phyloP scores from a whole-genome alignment of 1,140 invertebrate genomes.

The Prorops nasuta region DNA sequence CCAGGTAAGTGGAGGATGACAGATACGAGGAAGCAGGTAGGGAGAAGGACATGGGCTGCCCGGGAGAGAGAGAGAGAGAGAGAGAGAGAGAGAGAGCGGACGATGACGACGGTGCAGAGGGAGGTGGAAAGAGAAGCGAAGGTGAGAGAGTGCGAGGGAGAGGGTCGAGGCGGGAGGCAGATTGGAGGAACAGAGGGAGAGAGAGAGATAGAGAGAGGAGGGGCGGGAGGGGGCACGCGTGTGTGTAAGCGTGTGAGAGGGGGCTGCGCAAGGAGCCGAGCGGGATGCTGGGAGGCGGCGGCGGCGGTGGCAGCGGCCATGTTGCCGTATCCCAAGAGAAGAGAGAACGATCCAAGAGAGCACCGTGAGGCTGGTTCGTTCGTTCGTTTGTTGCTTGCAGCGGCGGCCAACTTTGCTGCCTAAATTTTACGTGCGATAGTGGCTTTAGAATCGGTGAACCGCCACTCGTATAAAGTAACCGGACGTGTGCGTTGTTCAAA shows the following conservation, averaged over 20 bases:
- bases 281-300: slow-evolving; percentile 50
- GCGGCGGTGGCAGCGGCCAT: slow-evolving; percentile 49
- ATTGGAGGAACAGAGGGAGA: slow-evolving; percentile 17
- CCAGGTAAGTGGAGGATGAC: slow-evolving; percentile 16
- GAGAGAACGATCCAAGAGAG: slow-evolving; percentile 52
- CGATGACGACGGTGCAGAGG: slow-evolving; percentile 13
- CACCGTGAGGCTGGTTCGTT: slow-evolving; percentile 48
- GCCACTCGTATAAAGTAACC: too few relatives aligned
- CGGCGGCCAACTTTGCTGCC: slow-evolving; percentile 39
- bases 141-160: slow-evolving; percentile 16
- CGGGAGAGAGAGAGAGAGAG: slow-evolving; percentile 15
- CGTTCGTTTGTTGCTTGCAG: slow-evolving; percentile 50
- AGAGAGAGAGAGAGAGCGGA: slow-evolving; percentile 14
- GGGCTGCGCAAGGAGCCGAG: slow-evolving; percentile 31
- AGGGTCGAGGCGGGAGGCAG: slow-evolving; percentile 7
- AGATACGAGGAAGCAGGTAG: neutral
- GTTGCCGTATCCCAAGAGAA: slow-evolving; percentile 53
- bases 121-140: slow-evolving; percentile 4
- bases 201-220: slow-evolving; percentile 9
- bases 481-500: too few relatives aligned
- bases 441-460: neutral
- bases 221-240: slow-evolving; percentile 1
- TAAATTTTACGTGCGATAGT: slow-evolving; percentile 22
- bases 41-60: neutral
- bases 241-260: slow-evolving; percentile 17